Evolutionary conservation across 2,888 invertebrate genomes (phyloP).

Genomic region (Argyra leucocephala): DNA sequence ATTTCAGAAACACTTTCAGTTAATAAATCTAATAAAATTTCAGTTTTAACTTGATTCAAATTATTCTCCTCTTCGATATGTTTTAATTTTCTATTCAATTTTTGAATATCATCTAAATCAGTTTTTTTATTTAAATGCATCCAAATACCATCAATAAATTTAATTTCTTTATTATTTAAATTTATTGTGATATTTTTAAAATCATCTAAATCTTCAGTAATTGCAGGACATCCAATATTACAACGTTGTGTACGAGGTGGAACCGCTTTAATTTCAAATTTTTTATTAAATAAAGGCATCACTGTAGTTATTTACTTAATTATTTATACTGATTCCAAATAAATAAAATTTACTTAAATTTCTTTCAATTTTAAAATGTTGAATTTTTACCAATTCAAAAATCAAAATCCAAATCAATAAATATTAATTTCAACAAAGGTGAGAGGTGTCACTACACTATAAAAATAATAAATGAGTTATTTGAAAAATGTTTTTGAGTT

Average conservation of each 20-base stretch:
- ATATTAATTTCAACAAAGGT: no score
- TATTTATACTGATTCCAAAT: no score
- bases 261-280: conserved; percentile 39
- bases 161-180: conserved; percentile 38
- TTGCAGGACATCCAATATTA: conserved; percentile 35
- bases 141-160: conserved; percentile 41
- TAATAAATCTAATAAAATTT: conserved; percentile 39
- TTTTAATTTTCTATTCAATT: conserved; percentile 34
- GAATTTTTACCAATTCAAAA: no score
- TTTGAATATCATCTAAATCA: conserved; percentile 34
- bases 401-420: no score
- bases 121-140: conserved; percentile 33
- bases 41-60: conserved; percentile 39
- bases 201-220: conserved; percentile 38
- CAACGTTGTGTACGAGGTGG: conserved; percentile 34
- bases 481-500: no score
- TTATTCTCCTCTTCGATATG: conserved; percentile 39
- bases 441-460: no score
- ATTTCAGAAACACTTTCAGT: conserved; percentile 38
- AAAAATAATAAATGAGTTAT: no score
- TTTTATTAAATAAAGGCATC: conserved; percentile 42
- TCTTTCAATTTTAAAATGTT: no score
- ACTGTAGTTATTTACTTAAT: no score
- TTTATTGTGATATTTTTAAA: conserved; percentile 35
- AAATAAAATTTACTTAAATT: no score